A percentile compares a stretch with the other conserved stretches of the same genome.
phyloP scores from a whole-genome alignment of 2,888 invertebrate genomes.

The Amiota communis region DNA sequence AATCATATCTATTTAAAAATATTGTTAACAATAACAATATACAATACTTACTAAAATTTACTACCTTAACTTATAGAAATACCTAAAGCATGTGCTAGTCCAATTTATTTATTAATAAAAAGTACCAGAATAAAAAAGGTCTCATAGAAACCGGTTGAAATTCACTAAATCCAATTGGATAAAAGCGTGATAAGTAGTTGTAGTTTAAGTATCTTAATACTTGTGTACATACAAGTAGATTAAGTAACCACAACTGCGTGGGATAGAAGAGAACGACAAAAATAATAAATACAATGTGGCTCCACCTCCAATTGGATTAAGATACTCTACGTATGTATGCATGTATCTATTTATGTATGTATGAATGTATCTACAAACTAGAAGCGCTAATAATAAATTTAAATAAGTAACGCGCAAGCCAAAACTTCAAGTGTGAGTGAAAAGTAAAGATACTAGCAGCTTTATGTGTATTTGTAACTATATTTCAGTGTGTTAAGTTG shows the following conservation, averaged over 20 bases:
- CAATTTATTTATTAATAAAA: neutral
- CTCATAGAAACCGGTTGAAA: slow-evolving; percentile 32
- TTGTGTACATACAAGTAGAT: slow-evolving; percentile 42
- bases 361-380: slow-evolving; percentile 5
- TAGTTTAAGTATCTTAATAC: slow-evolving; percentile 6
- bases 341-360: too few species aligned
- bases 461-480: slow-evolving; percentile 18
- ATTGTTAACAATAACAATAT: too few species aligned
- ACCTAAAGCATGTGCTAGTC: neutral
- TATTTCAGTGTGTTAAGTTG: neutral
- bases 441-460: neutral
- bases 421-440: slow-evolving; percentile 38
- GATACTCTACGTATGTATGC: neutral
- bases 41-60: too few species aligned
- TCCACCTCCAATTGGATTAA: slow-evolving; percentile 66
- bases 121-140: neutral
- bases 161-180: slow-evolving; percentile 61
- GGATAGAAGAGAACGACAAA: slow-evolving; percentile 54
- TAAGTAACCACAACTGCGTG: slow-evolving; percentile 34
- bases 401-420: slow-evolving; percentile 50
- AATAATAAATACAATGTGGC: slow-evolving; percentile 44
- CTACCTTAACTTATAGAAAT: neutral
- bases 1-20: too few species aligned
- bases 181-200: slow-evolving; percentile 28
- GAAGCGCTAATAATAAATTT: slow-evolving; percentile 60